Conservation (phyloP, 1,140 invertebrate species). For the Heliconius congener region DNA sequence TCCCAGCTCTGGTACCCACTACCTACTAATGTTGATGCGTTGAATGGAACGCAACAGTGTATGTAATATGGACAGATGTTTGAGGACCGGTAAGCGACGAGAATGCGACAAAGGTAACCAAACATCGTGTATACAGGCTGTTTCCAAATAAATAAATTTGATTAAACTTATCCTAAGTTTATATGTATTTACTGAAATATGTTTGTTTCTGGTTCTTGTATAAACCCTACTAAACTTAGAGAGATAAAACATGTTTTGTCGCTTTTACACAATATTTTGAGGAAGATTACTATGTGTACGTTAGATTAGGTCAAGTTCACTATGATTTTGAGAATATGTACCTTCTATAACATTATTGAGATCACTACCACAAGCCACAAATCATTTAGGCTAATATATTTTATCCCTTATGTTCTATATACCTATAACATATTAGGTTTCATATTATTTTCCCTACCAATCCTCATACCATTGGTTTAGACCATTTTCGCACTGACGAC, state of each 20-base stretch:
- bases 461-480: not conserved
- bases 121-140: constrained; percentile 46
- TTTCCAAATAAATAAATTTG: constrained; percentile 26
- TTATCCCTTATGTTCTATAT: not conserved
- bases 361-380: no score
- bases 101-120: constrained; percentile 42
- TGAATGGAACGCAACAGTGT: constrained; percentile 35
- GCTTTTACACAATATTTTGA: no score
- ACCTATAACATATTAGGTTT: not conserved
- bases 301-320: no score
- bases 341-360: no score
- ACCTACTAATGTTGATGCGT: constrained; percentile 18
- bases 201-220: no score
- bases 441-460: not conserved
- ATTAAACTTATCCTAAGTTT: not conserved
- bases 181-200: no score
- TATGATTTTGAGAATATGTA: no score
- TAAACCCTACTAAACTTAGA: no score
- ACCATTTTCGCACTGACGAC: not conserved
- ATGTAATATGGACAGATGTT: constrained; percentile 55
- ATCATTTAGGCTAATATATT: not conserved
- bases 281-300: no score
- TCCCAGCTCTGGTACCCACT: constrained; percentile 20
- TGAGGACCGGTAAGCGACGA: constrained; percentile 54
- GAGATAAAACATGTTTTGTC: no score